These are phyloP conservation scores for Lepus europaeus DNA, from an alignment of 2,113 vertebrate genomes.

Conservation along the genomic window DNA sequence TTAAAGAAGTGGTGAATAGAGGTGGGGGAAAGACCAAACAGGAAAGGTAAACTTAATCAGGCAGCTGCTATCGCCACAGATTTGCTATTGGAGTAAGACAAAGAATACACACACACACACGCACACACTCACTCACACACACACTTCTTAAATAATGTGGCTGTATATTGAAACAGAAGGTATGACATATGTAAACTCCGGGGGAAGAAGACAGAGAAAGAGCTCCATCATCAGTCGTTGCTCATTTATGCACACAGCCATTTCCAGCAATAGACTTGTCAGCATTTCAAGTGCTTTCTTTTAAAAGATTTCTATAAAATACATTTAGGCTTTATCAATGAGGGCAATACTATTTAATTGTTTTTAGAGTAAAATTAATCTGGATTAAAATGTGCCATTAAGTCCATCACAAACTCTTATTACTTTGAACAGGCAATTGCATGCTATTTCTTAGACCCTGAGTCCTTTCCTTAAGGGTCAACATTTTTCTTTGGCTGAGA, in stretches of 20 bases:
- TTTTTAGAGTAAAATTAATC: conserved; percentile 60
- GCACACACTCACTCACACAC: neutral
- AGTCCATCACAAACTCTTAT: neutral
- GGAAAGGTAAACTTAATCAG: neutral
- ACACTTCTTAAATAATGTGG: neutral
- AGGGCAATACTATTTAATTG: conserved; percentile 12
- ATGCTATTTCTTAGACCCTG: conserved; percentile 22
- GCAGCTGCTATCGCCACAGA: neutral
- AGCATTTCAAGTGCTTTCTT: neutral
- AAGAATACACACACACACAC: neutral
- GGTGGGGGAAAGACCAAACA: neutral
- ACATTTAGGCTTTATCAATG: conserved; percentile 2
- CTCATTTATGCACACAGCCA: neutral
- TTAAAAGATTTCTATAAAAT: conserved; percentile 29
- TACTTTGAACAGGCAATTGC: conserved; percentile 6
- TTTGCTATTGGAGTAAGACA: neutral
- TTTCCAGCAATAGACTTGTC: conserved; percentile 34
- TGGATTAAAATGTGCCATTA: conserved; percentile 41
- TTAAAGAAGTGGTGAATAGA: neutral
- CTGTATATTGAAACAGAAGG: neutral
- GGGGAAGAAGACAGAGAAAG: neutral
- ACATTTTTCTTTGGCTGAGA: conserved; percentile 12
- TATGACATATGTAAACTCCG: neutral
- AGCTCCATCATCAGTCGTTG: neutral
- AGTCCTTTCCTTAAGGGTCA: conserved; percentile 12